A percentile compares a stretch with the other conserved stretches of the same genome.
Evolutionary conservation across 2,113 vertebrate genomes (phyloP).

Genomic region (Thalassoma bifasciatum): DNA sequence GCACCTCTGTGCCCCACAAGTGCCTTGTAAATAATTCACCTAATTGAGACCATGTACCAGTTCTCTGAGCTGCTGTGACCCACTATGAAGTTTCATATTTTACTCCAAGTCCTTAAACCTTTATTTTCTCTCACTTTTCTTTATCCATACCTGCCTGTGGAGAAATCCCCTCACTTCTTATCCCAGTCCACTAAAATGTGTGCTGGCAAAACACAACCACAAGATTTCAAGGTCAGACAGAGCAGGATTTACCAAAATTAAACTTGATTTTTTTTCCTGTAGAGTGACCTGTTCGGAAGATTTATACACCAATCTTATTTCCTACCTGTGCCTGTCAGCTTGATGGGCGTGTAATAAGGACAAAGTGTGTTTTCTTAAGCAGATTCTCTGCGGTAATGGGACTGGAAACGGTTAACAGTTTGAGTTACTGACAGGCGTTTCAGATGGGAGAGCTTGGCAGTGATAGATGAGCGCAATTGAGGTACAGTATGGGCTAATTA

Average conservation of each 20-base stretch:
- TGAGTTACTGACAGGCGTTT: conserved; percentile 55
- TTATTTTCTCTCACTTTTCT: conserved; percentile 12
- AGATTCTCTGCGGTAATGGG: not conserved
- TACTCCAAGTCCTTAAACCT: conserved; percentile 46
- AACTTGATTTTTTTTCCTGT: conserved; percentile 33
- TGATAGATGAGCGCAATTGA: conserved; percentile 69
- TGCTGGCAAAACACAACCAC: not conserved
- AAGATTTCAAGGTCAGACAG: conserved; percentile 51
- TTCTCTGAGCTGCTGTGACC: conserved; percentile 49
- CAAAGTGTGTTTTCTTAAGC: conserved; percentile 38
- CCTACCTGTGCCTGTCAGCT: conserved; percentile 25
- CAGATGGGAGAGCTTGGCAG: conserved; percentile 48
- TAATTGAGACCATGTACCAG: conserved; percentile 49
- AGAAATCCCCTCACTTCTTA: conserved; percentile 16
- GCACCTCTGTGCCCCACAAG: conserved; percentile 38
- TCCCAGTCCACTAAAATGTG: conserved; percentile 1
- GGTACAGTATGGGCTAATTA: conserved; percentile 68
- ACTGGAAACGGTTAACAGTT: conserved; percentile 26
- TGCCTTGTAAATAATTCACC: conserved; percentile 63
- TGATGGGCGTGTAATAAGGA: conserved; percentile 33
- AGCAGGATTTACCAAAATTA: conserved; percentile 59
- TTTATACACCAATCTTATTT: conserved; percentile 36
- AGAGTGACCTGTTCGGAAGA: conserved; percentile 60
- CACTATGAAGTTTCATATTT: conserved; percentile 49
- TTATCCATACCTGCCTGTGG: conserved; percentile 6